These are phyloP conservation scores for Drosophila sp. DNA, from an alignment of 1,140 invertebrate genomes.

Conservation along the genomic window DNA sequence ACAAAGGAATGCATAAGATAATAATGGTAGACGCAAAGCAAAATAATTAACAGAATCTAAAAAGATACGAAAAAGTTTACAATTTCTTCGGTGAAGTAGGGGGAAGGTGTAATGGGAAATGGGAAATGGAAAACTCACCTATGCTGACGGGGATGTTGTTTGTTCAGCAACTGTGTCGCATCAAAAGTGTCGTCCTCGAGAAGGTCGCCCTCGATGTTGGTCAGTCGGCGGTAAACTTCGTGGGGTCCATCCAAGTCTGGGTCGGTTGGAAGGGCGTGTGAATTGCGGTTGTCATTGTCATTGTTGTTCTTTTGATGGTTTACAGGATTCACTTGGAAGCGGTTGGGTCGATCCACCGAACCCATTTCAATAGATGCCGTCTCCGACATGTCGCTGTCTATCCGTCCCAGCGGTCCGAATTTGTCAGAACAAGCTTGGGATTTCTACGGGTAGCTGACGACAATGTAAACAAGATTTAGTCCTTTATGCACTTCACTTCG, in stretches of 20 bases:
- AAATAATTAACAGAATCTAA: slow-evolving; percentile 22
- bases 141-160: slow-evolving; percentile 67
- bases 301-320: slow-evolving; percentile 72
- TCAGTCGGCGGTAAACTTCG: slow-evolving; percentile 77
- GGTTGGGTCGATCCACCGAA: slow-evolving; percentile 79
- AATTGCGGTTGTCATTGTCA: slow-evolving; percentile 66
- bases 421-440: slow-evolving; percentile 42
- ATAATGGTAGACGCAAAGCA: slow-evolving; percentile 14
- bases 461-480: slow-evolving; percentile 33
- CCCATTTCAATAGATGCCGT: slow-evolving; percentile 78
- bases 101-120: not conserved
- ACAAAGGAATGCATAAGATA: slow-evolving; percentile 5
- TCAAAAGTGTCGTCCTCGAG: slow-evolving; percentile 81
- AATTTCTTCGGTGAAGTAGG: not conserved
- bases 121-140: slow-evolving; percentile 46
- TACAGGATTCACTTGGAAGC: slow-evolving; percentile 84
- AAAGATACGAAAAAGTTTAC: slow-evolving; percentile 30
- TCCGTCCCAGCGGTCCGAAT: slow-evolving; percentile 26
- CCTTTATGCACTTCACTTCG: slow-evolving; percentile 35
- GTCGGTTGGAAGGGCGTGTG: slow-evolving; percentile 34
- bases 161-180: slow-evolving; percentile 72
- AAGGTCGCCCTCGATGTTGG: slow-evolving; percentile 75
- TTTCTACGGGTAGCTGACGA: slow-evolving; percentile 55
- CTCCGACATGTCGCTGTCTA: slow-evolving; percentile 69
- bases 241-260: slow-evolving; percentile 46